Evolutionary conservation across 30 jellyfish, hydroid and myxozoan species (phyloP), one percentile per base, ranked within the genome.

Genomic region (Turritopsis rubra): DNA sequence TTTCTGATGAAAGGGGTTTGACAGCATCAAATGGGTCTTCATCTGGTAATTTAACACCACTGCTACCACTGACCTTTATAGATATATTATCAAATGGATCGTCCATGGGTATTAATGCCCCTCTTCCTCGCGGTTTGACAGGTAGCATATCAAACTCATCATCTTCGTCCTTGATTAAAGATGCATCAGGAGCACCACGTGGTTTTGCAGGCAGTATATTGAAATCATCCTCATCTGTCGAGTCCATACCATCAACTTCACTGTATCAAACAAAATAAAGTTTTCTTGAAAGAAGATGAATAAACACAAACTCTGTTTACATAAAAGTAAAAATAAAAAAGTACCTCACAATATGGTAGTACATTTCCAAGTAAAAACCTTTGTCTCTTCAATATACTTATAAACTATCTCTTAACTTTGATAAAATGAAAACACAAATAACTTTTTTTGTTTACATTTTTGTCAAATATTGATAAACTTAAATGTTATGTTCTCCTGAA

Each of bases 131-230:
- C 18, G 77, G 88, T 7, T 25, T 54, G 52, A 82, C 88, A 65
- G 88, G 88, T 16, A 71, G 73, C 26, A 53, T 53, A 28, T 82
- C 88, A 82, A 82, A 82, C 7, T 80, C 87, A 4, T 82, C 88
- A 71, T 82, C 88, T 8, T 29, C 27, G 66, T 66, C 85, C 73
- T 28, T 80, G 16, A 68, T 68, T n/a, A n/a, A n/a, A 68, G 28
- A 23, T n/a, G 77, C 77, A n/a, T 16, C 23, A 25, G 85, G 87
- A 21, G 68, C 86, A 25, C 88, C 88, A 20, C 88, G 70, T 28
- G 77, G 88, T 16, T 25, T 54, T 21, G 66, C 88, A 66, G 88
- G 88, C 16, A 52, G 86, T 16, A 65, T 16, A 28, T 82, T 72
- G 72, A 82, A 82, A n/a, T 82, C 88, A 71, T 82, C 88, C 53